Base-by-base conservation (phyloP, 2,888 invertebrate species). In the Apamea epomidion region DNA sequence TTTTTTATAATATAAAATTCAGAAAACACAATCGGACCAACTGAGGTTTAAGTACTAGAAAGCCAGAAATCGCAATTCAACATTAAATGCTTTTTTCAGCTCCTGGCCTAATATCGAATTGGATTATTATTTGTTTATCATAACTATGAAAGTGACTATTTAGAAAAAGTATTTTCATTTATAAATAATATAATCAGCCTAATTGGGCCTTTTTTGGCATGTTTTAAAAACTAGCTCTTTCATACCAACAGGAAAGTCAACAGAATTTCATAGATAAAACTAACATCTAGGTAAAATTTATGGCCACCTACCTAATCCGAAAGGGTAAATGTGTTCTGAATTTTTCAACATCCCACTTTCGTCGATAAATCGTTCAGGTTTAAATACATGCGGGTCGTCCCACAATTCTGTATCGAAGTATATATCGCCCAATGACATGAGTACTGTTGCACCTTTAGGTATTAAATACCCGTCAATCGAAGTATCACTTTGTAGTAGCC, bases 341-440 rank as follows among this genome's bases (percentile, higher is more conserved):
- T 96, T 96, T 85, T 95, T 95, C 79, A 97, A 93, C 87, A 93
- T 93, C 37, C 97, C 98, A 37, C 94, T 91, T 21, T 96, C 94
- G 87, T 97, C 96, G 73, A 98, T 95, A 94, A 98, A 98, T 93
- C 98, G 96, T 91, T 98, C 97, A 0, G 98, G 98, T 51, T 95
- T 95, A 91, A 98, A 98, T 81, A 94, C 93, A n/a, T 97, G 90
- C 0, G 98, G 98, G 82, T 97, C 96, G 0, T 95, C 94, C 98
- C 98, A 98, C 21, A 94, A 86, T 82, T 94, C 90, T 71, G 97
- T 97, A 90, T 97, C 97, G 85, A 96, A 96, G 76, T 97, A 95
- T 82, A 97, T 96, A 91, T 97, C 97, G 32, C 97, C 93, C 12
- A 95, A 89, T 77, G 97, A 97, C 67, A 97, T 94, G 37, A 98